phyloP scores from a whole-genome alignment of 2,888 invertebrate species.

The Pachydiplax longipennis region DNA sequence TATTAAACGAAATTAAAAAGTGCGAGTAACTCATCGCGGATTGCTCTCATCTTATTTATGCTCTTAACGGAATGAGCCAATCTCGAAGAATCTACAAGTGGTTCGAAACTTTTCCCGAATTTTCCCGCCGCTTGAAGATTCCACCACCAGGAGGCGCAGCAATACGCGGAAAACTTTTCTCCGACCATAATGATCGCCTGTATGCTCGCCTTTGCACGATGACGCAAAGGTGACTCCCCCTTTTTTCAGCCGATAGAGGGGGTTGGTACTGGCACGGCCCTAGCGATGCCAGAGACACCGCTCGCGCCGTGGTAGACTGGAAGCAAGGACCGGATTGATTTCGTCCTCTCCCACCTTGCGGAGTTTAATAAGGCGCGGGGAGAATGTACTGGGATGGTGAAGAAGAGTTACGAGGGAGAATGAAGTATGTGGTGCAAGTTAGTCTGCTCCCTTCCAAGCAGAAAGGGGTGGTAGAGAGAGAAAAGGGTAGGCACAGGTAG shows the following conservation, averaged over 20 bases:
- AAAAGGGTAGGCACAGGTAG: background rate
- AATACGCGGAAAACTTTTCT: background rate
- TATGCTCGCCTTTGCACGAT: background rate
- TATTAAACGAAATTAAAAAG: too few relatives aligned
- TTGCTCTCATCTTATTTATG: too few relatives aligned
- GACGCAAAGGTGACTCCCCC: background rate
- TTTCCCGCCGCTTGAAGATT: too few relatives aligned
- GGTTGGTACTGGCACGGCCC: background rate
- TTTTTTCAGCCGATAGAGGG: background rate
- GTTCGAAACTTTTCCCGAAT: too few relatives aligned
- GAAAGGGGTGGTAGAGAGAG: background rate
- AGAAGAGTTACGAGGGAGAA: background rate
- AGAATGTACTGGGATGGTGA: background rate
- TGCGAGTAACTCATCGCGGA: too few relatives aligned
- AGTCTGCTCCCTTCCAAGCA: background rate
- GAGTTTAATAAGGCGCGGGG: background rate
- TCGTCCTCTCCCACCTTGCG: background rate
- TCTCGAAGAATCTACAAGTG: too few relatives aligned
- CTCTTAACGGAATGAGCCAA: too few relatives aligned
- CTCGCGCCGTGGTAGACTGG: background rate
- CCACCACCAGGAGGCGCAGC: too few relatives aligned
- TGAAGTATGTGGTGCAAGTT: background rate
- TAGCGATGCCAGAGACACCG: conserved; percentile 8
- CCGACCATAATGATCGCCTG: background rate
- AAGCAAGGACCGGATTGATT: conserved; percentile 31